A percentile compares a stretch with the other conserved stretches of the same genome.
These are phyloP conservation scores for Echinops telfairi DNA, from an alignment of 2,113 vertebrate species.

Conservation along the genomic window DNA sequence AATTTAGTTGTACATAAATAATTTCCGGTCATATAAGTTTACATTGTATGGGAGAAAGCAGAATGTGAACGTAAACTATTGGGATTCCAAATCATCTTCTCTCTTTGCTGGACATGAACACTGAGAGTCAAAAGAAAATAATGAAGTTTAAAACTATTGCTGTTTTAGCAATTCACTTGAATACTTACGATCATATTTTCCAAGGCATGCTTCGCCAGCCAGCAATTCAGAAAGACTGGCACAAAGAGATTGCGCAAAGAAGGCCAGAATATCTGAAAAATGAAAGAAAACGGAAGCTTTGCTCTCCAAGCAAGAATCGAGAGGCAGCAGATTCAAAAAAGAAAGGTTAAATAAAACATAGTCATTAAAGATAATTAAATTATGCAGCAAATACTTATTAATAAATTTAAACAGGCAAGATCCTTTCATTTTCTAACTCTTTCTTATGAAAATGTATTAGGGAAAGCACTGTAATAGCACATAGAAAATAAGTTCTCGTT, in stretches of 20 bases:
- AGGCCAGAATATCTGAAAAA: constrained; percentile 91
- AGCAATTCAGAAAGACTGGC: constrained; percentile 93
- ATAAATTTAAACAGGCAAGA: neutral
- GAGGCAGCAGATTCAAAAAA: neutral
- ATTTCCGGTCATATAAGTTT: neutral
- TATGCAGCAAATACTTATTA: neutral
- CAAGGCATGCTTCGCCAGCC: constrained; percentile 92
- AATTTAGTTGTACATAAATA: constrained; percentile 7
- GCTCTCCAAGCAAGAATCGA: constrained; percentile 36
- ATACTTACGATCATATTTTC: constrained; percentile 94
- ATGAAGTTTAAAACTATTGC: neutral
- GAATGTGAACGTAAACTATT: neutral
- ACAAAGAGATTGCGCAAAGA: constrained; percentile 91
- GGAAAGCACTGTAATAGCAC: constrained; percentile 7
- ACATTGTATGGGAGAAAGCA: neutral
- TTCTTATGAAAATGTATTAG: neutral
- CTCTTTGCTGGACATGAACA: neutral
- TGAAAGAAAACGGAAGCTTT: constrained; percentile 70
- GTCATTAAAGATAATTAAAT: constrained; percentile 15
- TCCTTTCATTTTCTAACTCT: neutral
- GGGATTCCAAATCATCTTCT: neutral
- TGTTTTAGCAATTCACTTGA: neutral
- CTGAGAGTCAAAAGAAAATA: neutral
- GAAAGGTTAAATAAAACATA: neutral
- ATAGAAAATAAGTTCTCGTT: neutral